A percentile compares a stretch with the other conserved stretches of the same genome.
phyloP scores from a whole-genome alignment of 2,888 invertebrate species.

The Miltochrista miniata region DNA sequence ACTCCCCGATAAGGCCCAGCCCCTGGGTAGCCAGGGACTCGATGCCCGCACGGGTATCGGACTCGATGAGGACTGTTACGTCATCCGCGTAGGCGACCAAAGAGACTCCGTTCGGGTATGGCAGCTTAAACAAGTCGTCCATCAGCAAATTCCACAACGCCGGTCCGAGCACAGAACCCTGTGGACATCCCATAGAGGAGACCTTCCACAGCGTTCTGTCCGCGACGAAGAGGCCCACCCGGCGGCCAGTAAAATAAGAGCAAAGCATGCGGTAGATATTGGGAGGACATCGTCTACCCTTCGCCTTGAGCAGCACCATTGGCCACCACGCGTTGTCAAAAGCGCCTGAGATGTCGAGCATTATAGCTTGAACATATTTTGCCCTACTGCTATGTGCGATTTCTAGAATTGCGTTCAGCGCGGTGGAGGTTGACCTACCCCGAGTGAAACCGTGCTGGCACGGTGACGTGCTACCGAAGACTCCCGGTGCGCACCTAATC shows the following conservation, averaged over 20 bases:
- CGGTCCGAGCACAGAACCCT: constrained; percentile 25
- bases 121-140: constrained; percentile 32
- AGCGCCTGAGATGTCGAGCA: constrained; percentile 43
- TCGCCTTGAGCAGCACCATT: constrained; percentile 40
- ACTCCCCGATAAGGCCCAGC: too few species aligned
- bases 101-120: constrained; percentile 14
- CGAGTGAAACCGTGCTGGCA: constrained; percentile 43
- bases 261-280: neutral
- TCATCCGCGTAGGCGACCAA: constrained; percentile 37
- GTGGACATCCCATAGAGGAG: constrained; percentile 34
- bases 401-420: constrained; percentile 39
- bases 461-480: constrained; percentile 9
- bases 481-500: constrained; percentile 16
- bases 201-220: too few species aligned
- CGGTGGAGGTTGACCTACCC: constrained; percentile 36
- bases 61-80: constrained; percentile 27
- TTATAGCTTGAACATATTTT: constrained; percentile 5
- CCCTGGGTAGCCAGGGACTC: too few species aligned
- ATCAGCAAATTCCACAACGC: constrained; percentile 36
- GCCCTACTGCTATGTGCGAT: constrained; percentile 33
- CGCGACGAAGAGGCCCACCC: constrained; percentile 16
- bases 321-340: constrained; percentile 52
- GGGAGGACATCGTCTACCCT: constrained; percentile 12
- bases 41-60: neutral
- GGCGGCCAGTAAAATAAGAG: constrained; percentile 27